phyloP scores from a whole-genome alignment of 2,113 vertebrate species.

The Leptobrachium leishanense region DNA sequence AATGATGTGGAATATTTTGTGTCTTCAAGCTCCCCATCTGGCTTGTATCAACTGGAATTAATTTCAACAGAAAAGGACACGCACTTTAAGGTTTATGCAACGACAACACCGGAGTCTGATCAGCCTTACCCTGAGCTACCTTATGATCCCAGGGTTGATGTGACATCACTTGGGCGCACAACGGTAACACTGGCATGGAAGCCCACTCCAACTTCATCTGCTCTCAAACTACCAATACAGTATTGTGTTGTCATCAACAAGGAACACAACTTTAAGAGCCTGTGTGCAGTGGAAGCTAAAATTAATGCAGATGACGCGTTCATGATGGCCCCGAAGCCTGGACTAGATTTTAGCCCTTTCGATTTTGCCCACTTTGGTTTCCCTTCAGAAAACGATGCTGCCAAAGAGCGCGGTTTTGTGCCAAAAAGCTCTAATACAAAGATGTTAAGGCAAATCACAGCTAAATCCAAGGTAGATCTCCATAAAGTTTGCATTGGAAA shows the following conservation, averaged over 20 bases:
- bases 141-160: constrained; percentile 90
- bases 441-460: constrained; percentile 66
- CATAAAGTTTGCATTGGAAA: constrained; percentile 89
- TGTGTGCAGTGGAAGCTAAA: constrained; percentile 91
- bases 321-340: constrained; percentile 89
- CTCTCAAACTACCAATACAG: constrained; percentile 86
- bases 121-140: constrained; percentile 94
- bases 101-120: constrained; percentile 92
- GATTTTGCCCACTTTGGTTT: constrained; percentile 97
- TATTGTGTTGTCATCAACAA: constrained; percentile 95
- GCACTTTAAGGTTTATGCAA: constrained; percentile 91
- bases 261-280: constrained; percentile 97
- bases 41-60: constrained; percentile 93
- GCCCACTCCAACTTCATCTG: constrained; percentile 83
- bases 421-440: constrained; percentile 65
- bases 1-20: constrained; percentile 93
- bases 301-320: constrained; percentile 82
- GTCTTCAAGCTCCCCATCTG: constrained; percentile 85
- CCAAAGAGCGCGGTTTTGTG: constrained; percentile 72
- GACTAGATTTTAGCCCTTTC: constrained; percentile 91
- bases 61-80: constrained; percentile 97
- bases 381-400: constrained; percentile 71
- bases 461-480: constrained; percentile 78
- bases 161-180: constrained; percentile 87
- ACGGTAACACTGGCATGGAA: constrained; percentile 94